Percentiles rank a stretch among this genome's conserved stretches.
Conservation (phyloP, 2,113 vertebrate genomes). For the Acinonyx jubatus region DNA sequence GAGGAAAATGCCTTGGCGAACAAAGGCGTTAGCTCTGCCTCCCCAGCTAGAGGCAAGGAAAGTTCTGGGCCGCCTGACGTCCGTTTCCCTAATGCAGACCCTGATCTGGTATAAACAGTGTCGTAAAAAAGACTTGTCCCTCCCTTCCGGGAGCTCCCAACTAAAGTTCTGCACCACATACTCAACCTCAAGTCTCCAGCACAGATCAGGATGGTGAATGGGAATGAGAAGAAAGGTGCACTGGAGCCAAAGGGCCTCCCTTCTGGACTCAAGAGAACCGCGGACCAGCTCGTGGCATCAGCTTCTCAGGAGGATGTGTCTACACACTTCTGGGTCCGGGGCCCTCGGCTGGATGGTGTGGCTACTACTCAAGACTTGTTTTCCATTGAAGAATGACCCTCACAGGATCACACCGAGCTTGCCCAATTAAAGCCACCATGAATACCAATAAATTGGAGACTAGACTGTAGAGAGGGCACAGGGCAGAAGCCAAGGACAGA, state of each 20-base stretch:
- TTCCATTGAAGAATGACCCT: not conserved
- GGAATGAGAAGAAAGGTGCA: not conserved
- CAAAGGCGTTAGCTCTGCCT: not conserved
- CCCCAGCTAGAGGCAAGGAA: not conserved
- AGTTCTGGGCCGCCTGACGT: not conserved
- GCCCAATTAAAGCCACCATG: not conserved
- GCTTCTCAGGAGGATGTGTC: not conserved
- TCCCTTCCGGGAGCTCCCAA: not conserved
- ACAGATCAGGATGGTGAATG: not conserved
- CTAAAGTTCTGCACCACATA: not conserved
- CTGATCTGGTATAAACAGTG: not conserved
- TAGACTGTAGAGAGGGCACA: accelerated
- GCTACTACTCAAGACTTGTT: not conserved
- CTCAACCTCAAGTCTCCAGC: not conserved
- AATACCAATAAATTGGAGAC: not conserved
- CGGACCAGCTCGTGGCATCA: accelerated
- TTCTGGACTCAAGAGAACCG: not conserved
- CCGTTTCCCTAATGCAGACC: not conserved
- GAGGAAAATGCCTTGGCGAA: not conserved
- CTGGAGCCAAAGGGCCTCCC: not conserved
- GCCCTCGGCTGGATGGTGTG: accelerated
- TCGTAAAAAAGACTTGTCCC: not conserved
- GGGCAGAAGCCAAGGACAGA: not conserved
- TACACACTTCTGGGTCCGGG: not conserved
- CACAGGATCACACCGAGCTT: not conserved